Conservation (phyloP, 1,140 invertebrate species). For the Aradophagus sp. region DNA sequence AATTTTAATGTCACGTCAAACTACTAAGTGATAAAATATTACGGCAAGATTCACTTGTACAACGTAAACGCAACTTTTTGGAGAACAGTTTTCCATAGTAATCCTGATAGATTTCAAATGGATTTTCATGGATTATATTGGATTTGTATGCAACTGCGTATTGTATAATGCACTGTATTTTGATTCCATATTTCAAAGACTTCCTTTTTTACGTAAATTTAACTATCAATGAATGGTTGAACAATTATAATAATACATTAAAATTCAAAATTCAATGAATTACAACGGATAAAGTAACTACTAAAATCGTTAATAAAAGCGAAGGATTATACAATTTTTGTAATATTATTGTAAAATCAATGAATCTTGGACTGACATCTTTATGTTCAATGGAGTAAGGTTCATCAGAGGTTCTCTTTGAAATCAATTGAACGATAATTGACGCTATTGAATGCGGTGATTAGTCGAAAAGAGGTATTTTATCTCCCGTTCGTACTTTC, state of each 20-base stretch:
- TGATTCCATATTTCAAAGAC: slow-evolving; percentile 9
- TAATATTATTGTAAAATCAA: slow-evolving; percentile 24
- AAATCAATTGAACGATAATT: slow-evolving; percentile 34
- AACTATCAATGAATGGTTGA: no score
- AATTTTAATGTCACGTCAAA: no score
- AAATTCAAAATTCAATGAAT: no score
- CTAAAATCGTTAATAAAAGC: not conserved
- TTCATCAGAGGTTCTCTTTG: slow-evolving; percentile 33
- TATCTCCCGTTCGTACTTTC: slow-evolving; percentile 1
- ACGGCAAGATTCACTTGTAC: slow-evolving; percentile 14
- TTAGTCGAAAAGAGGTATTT: slow-evolving; percentile 26
- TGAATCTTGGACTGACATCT: slow-evolving; percentile 13
- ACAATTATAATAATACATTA: no score
- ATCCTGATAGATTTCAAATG: slow-evolving; percentile 47
- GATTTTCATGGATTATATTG: slow-evolving; percentile 50
- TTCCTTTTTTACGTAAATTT: slow-evolving; percentile 1
- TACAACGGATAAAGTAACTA: not conserved
- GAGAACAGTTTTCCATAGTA: slow-evolving; percentile 40
- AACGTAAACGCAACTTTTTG: slow-evolving; percentile 23
- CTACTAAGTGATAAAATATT: no score
- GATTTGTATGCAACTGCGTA: slow-evolving; percentile 42
- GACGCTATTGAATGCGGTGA: slow-evolving; percentile 11
- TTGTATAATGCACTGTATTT: slow-evolving; percentile 22
- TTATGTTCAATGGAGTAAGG: slow-evolving; percentile 24
- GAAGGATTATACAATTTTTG: slow-evolving; percentile 1